Evolutionary conservation across 2,113 vertebrate genomes (phyloP), one percentile per base, ranked within the genome.

Genomic region (Podarcis cretensis): DNA sequence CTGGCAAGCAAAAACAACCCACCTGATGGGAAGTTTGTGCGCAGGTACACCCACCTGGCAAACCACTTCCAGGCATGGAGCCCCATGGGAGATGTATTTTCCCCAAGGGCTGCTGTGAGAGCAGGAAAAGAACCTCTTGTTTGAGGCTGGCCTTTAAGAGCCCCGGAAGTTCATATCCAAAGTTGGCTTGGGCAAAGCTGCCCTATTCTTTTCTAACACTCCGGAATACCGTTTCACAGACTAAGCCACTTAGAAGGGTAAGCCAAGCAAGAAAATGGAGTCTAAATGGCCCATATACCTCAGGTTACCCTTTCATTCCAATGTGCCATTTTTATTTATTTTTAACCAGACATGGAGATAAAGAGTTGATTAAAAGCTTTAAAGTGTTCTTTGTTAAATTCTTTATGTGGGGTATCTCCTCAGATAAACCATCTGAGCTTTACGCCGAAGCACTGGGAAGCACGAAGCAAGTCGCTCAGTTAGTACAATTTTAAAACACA

Each of bases 351-450:
- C 27, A 81, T 0, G 6, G 43, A 6, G 30, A 84, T 37, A 69
- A 13, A 89, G 7, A 84, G 20, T 43, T 91, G 9, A 87, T 82
- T 85, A 89, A 92, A 93, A 90, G 21, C 1, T 32, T 90, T 81
- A 85, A 91, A 89, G 88, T 93, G 25, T 84, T 10, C 73, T 25
- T 40, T 94, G 71, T 88, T 87, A 89, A 89, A 88, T 93, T 79
- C 0, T 84, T 83, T 80, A 21, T 85, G 68, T 25, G 85, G 85
- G 16, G 9, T 10, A 90, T 89, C 63, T 87, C 90, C 82, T 92
- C 74, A 92, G 83, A 81, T 86, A 1, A 93, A n/a, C 78, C 57
- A 71, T 30, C 20, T 43, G 89, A 91, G 30, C 40, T 54, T 74
- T 63, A 2, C n/a, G 78, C 74, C 25, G 83, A 87, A 89, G 35